Base-by-base conservation (phyloP, 1,140 invertebrate species). In the Drosophila kanapiae region DNA sequence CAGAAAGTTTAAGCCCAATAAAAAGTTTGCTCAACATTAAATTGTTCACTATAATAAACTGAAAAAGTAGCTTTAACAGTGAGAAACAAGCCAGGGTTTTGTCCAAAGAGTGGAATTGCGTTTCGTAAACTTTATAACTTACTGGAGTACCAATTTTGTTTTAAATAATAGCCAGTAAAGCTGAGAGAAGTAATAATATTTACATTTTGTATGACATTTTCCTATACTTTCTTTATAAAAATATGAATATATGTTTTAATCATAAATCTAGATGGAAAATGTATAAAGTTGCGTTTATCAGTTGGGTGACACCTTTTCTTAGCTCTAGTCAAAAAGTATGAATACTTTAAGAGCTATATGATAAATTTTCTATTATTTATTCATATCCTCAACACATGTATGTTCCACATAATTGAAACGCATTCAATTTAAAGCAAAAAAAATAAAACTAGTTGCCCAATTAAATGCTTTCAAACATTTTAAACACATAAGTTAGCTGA, bases 1-100 rank as follows among this genome's bases (percentile, higher is more conserved):
- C n/a, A 4, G 18, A 42, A 64, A 58, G 18, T 51, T 65, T 16
- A 27, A 35, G 10, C 35, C 10, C 59, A 31, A 40, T 38, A 65
- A 38, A 38, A 64, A 65, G 11, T 65, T 65, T n/a, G 13, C n/a
- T 35, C n/a, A 10, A 16, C 23, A 11, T 61, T 33, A 23, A 45
- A 45, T 51, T 51, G 33, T 61, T 51, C 29, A 31, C 56, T 31
- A 38, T 29, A 58, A 29, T 31, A 43, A 58, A 40, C 33, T n/a
- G 33, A 27, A 38, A 57, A 57, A n/a, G 10, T 27, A 57, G 35
- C 10, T 38, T 38, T 14, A 53, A 18, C 4, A 6, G 5, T 23
- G 18, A 23, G 33, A 54, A 54, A 23, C 23, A 54, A 13, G 31
- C n/a, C 9, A 10, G n/a, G 2, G 9, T 38, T 14, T 13, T 14